A percentile compares a stretch with the other conserved stretches of the same genome.
These are phyloP conservation scores for Hemiscyllium ocellatum DNA, from an alignment of 2,113 vertebrate species.

Conservation along the genomic window DNA sequence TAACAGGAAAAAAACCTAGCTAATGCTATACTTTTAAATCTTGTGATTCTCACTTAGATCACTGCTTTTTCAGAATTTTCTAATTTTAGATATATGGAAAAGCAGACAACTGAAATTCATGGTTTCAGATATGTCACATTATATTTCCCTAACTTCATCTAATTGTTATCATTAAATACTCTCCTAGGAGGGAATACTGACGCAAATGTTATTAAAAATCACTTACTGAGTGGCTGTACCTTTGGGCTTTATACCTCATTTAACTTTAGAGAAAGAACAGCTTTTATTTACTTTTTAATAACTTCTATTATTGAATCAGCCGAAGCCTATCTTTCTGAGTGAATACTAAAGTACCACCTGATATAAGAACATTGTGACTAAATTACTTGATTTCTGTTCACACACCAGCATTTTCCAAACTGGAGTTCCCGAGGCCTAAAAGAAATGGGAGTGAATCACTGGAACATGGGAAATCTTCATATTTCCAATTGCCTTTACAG, in stretches of 20 bases:
- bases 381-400: background rate
- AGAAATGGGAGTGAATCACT: background rate
- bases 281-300: background rate
- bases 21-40: background rate
- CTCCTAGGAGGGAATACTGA: background rate
- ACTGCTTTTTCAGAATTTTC: background rate
- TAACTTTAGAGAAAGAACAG: background rate
- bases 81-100: background rate
- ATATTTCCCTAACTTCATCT: background rate
- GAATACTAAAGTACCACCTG: background rate
- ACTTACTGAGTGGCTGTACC: background rate
- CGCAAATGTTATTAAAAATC: background rate
- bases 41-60: background rate
- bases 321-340: background rate
- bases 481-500: too few species aligned
- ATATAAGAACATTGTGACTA: background rate
- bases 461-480: background rate
- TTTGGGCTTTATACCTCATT: background rate
- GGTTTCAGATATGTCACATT: constrained; percentile 13
- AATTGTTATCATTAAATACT: constrained; percentile 1
- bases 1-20: background rate
- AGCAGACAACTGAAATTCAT: background rate
- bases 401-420: background rate
- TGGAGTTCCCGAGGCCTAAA: background rate
- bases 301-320: background rate